phyloP scores from a whole-genome alignment of 1,140 invertebrate genomes.

The Diorhabda carinulata region DNA sequence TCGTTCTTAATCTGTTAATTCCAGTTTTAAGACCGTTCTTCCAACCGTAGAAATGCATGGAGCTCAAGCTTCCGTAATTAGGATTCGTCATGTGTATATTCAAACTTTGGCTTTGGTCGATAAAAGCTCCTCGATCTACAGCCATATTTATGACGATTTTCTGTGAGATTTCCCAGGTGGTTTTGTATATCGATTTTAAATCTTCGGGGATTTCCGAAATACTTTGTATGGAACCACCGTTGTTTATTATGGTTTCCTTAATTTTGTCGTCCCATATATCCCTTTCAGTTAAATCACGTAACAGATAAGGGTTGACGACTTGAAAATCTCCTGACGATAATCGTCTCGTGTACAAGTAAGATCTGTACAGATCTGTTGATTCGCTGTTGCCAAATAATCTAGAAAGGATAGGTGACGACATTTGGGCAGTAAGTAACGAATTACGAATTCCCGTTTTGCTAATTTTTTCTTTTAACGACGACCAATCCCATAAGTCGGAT shows the following conservation, averaged over 20 bases:
- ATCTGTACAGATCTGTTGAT: constrained; percentile 96
- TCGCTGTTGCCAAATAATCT: constrained; percentile 99
- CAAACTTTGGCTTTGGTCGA: constrained; percentile 97
- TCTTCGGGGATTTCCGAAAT: constrained; percentile 86
- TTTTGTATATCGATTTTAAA: constrained; percentile 91
- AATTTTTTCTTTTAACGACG: constrained; percentile 81
- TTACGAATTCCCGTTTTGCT: constrained; percentile 88
- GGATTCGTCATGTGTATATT: constrained; percentile 96
- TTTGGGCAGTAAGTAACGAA: constrained; percentile 90
- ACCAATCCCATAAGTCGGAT: constrained; percentile 87
- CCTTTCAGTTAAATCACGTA: constrained; percentile 87
- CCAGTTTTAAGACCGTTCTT: constrained; percentile 95
- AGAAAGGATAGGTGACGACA: constrained; percentile 98
- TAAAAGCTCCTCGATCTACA: constrained; percentile 94
- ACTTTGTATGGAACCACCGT: constrained; percentile 91
- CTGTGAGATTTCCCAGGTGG: constrained; percentile 98
- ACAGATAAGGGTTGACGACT: constrained; percentile 89
- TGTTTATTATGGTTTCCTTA: constrained; percentile 90
- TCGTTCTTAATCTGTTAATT: constrained; percentile 98
- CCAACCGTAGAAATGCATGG: constrained; percentile 99
- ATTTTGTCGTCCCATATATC: constrained; percentile 95
- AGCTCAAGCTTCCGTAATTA: constrained; percentile 89
- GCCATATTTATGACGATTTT: constrained; percentile 95
- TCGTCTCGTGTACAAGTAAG: constrained; percentile 90
- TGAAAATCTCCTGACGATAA: constrained; percentile 78